These are phyloP conservation scores for Hylaeus anthracinus DNA, from an alignment of 1,140 invertebrate species.

Conservation along the genomic window DNA sequence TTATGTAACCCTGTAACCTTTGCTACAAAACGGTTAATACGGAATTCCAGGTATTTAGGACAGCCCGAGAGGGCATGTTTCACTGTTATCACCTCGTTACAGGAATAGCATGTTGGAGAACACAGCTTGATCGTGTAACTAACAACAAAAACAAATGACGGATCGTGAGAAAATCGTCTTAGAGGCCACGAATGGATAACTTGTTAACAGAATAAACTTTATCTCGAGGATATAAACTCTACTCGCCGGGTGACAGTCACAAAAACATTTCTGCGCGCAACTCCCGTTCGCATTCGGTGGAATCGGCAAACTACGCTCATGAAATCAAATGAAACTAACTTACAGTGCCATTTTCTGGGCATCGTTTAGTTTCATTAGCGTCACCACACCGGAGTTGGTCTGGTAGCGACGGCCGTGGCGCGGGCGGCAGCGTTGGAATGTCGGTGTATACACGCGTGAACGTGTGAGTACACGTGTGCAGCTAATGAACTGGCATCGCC, in stretches of 20 bases:
- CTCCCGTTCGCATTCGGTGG: constrained; percentile 13
- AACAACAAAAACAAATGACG: no score
- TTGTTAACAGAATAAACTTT: no score
- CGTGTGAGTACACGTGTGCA: constrained; percentile 65
- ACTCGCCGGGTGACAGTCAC: not conserved
- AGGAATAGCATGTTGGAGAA: no score
- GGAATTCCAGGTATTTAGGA: no score
- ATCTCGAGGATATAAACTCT: not conserved
- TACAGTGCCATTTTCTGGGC: constrained; percentile 64
- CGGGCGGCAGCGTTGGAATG: not conserved
- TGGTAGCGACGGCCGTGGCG: constrained; percentile 51
- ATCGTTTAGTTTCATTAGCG: constrained; percentile 68
- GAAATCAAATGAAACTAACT: constrained; percentile 73
- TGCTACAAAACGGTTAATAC: no score
- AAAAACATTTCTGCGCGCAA: constrained; percentile 10
- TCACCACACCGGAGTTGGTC: constrained; percentile 59
- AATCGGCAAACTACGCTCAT: constrained; percentile 58
- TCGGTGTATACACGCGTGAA: constrained; percentile 18
- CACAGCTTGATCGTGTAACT: no score
- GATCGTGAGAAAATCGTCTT: no score
- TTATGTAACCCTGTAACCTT: no score
- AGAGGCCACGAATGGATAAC: no score
- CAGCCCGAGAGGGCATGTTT: no score
- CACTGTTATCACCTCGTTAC: no score
- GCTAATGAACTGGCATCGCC: constrained; percentile 78